Conservation (phyloP, 2,888 invertebrate genomes). For the Gerris lacustris region DNA sequence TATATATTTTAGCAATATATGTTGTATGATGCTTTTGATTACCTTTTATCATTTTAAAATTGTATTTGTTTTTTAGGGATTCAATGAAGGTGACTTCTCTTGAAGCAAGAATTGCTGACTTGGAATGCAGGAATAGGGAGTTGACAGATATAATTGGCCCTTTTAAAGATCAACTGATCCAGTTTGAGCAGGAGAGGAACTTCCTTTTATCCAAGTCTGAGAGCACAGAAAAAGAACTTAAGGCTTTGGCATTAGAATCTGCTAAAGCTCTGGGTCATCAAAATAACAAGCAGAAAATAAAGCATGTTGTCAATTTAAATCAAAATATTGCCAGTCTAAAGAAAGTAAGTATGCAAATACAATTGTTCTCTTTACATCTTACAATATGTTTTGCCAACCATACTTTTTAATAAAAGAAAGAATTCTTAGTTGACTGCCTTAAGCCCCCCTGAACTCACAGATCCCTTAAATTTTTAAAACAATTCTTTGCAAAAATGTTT, state of each 20-base stretch:
- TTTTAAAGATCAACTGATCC: constrained; percentile 40
- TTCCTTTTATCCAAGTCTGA: constrained; percentile 36
- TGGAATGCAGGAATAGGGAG: constrained; percentile 32
- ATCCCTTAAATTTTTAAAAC: too few species aligned
- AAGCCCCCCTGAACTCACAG: too few species aligned
- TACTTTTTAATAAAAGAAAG: background rate
- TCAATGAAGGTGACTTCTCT: constrained; percentile 45
- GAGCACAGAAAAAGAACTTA: constrained; percentile 40
- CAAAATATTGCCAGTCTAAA: constrained; percentile 22
- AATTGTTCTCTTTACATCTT: background rate
- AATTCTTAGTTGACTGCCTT: too few species aligned
- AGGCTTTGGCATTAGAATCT: constrained; percentile 45
- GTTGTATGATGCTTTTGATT: too few species aligned
- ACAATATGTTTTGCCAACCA: too few species aligned
- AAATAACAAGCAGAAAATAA: constrained; percentile 52
- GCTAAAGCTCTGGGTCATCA: constrained; percentile 50
- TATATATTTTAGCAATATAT: too few species aligned
- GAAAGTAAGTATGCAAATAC: constrained; percentile 18
- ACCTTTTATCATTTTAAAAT: too few species aligned
- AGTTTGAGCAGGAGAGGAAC: constrained; percentile 40
- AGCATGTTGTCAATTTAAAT: constrained; percentile 36
- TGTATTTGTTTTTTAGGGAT: constrained; percentile 39
- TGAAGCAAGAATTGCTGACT: constrained; percentile 39
- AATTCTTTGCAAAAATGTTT: too few species aligned
- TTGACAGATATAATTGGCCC: constrained; percentile 36